Conservation (phyloP, 2,113 vertebrate species). For the Pachyramphus minor region DNA sequence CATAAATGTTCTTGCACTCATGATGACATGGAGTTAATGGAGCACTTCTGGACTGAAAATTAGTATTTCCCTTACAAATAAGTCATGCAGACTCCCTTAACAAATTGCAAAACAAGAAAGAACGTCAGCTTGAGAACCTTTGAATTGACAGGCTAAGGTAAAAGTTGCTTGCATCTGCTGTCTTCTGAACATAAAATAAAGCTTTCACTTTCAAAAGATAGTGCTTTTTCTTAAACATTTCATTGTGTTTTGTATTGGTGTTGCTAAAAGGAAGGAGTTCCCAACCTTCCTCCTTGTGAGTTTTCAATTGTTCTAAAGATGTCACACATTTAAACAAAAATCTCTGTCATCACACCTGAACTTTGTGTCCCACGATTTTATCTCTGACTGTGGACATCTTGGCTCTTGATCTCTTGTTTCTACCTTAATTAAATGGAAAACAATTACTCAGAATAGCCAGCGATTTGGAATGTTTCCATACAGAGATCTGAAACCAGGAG, state of each 20-base stretch:
- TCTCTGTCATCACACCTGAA: neutral
- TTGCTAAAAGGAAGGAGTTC: neutral
- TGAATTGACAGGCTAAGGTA: neutral
- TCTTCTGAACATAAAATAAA: neutral
- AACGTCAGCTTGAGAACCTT: neutral
- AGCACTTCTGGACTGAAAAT: neutral
- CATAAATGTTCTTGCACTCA: neutral
- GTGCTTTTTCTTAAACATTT: neutral
- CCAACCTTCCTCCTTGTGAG: neutral
- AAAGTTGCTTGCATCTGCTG: neutral
- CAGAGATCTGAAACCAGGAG: neutral
- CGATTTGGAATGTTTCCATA: neutral
- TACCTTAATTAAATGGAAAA: constrained; percentile 10
- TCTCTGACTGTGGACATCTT: neutral
- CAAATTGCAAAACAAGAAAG: neutral
- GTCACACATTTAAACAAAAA: neutral
- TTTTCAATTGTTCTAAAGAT: neutral
- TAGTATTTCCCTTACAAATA: neutral
- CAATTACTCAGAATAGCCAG: neutral
- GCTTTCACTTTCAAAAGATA: neutral
- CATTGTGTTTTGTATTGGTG: neutral
- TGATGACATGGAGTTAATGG: neutral
- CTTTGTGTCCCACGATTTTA: neutral
- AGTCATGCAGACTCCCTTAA: neutral
- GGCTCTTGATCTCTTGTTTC: neutral